A percentile compares a stretch with the other conserved stretches of the same genome.
phyloP scores from a whole-genome alignment of 2,888 invertebrate genomes.

The Brachypalpus laphriformis region DNA sequence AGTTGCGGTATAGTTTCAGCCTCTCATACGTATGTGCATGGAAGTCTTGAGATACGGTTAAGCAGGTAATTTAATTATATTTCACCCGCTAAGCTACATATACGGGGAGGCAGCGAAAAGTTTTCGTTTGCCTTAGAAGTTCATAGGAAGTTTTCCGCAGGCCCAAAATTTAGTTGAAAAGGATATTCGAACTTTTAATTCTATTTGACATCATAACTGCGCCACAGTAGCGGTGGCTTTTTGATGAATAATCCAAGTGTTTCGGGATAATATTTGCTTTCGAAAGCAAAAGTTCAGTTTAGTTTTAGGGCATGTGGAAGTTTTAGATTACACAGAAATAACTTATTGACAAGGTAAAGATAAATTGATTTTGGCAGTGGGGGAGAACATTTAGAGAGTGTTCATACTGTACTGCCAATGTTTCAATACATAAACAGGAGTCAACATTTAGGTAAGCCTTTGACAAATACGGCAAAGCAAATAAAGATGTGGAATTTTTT shows the following conservation, averaged over 20 bases:
- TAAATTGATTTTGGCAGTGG: slow-evolving; percentile 3
- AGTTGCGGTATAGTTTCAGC: slow-evolving; percentile 29
- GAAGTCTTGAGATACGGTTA: not conserved
- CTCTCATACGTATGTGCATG: not conserved
- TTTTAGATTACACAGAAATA: slow-evolving; percentile 27
- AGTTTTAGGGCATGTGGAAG: slow-evolving; percentile 30
- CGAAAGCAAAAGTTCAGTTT: slow-evolving; percentile 20
- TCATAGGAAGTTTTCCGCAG: slow-evolving; percentile 39
- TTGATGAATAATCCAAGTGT: slow-evolving; percentile 64
- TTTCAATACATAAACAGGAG: not conserved
- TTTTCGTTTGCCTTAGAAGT: slow-evolving; percentile 53
- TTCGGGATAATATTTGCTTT: slow-evolving; percentile 50
- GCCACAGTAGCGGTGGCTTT: slow-evolving; percentile 13
- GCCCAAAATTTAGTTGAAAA: slow-evolving; percentile 26
- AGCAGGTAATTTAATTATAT: slow-evolving; percentile 69
- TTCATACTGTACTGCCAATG: too few species aligned
- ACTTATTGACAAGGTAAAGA: slow-evolving; percentile 35
- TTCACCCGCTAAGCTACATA: slow-evolving; percentile 21
- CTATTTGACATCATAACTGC: slow-evolving; percentile 56
- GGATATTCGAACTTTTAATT: slow-evolving; percentile 63
- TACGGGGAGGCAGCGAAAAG: slow-evolving; percentile 14
- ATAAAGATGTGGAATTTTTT: too few species aligned
- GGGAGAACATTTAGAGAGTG: too few species aligned
- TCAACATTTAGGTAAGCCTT: not conserved
- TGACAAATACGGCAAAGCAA: not conserved